These are phyloP conservation scores for Drosophila conformis DNA, from an alignment of 2,888 invertebrate genomes.

Conservation along the genomic window DNA sequence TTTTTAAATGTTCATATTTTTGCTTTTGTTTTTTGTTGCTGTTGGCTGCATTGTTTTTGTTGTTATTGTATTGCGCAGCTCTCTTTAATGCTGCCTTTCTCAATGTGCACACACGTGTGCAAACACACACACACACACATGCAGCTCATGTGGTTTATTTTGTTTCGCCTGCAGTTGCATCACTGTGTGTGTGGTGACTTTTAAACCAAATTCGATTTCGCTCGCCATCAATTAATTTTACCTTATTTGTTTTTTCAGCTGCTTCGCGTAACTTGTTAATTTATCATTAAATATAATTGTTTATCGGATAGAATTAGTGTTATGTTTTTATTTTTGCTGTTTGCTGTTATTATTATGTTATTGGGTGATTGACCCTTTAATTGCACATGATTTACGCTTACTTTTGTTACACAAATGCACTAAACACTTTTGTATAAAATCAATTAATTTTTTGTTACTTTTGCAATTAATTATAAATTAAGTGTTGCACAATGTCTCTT, in stretches of 20 bases:
- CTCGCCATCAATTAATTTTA: conserved; percentile 27
- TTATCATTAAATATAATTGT: conserved; percentile 8
- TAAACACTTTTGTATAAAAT: conserved; percentile 24
- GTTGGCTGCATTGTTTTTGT: conserved; percentile 41
- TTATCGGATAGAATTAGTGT: conserved; percentile 3
- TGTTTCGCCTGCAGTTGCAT: conserved; percentile 62
- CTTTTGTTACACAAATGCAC: conserved; percentile 43
- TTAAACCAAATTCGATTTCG: conserved; percentile 37
- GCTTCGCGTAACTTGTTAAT: background rate
- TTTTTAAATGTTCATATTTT: conserved; percentile 28
- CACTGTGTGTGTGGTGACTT: conserved; percentile 40
- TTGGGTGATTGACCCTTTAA: conserved; percentile 67
- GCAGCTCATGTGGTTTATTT: conserved; percentile 19
- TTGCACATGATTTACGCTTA: conserved; percentile 59
- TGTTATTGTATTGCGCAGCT: conserved; percentile 59
- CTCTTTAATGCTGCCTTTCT: conserved; percentile 49
- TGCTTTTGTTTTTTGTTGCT: conserved; percentile 36
- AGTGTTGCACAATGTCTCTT: conserved; percentile 1
- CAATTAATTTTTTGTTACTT: conserved; percentile 30
- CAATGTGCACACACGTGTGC: conserved; percentile 35
- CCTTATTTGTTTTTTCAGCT: conserved; percentile 23
- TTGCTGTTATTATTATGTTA: conserved; percentile 21
- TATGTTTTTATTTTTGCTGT: conserved; percentile 5
- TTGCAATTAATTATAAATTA: conserved; percentile 24
- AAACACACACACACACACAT: conserved; percentile 10